phyloP scores from a whole-genome alignment of 2,888 invertebrate species.

The Eugnorisma glareosa region DNA sequence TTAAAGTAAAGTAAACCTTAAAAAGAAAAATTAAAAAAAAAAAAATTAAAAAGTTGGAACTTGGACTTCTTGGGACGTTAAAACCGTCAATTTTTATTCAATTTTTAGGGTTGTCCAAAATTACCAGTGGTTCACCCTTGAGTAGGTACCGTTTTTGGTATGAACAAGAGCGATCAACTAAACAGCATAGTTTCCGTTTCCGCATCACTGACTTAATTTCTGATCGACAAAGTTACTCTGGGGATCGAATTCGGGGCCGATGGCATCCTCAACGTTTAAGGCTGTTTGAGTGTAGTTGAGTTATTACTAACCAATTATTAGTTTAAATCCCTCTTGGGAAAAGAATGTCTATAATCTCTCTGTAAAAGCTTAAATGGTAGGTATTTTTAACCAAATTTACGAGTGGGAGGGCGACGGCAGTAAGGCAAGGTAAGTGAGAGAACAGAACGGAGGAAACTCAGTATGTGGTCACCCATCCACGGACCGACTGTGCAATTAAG shows the following conservation, averaged over 20 bases:
- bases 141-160: not conserved
- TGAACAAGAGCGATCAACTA: not conserved
- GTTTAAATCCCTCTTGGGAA: constrained; percentile 7
- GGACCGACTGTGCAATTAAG: no score
- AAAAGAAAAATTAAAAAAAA: no score
- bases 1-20: no score
- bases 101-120: not conserved
- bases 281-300: constrained; percentile 11
- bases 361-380: not conserved
- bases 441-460: no score
- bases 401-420: no score
- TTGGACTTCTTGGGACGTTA: not conserved
- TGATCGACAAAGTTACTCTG: not conserved
- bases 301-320: constrained; percentile 25
- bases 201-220: constrained; percentile 2
- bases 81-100: not conserved
- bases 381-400: no score
- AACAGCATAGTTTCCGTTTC: not conserved
- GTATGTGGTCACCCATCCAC: no score
- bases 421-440: no score
- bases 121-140: not conserved
- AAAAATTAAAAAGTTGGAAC: no score
- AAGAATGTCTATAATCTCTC: not conserved
- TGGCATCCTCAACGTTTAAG: not conserved
- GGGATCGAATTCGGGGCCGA: not conserved